Evolutionary conservation across 1,140 invertebrate genomes (phyloP).

Genomic region (Drosophila murphyi): DNA sequence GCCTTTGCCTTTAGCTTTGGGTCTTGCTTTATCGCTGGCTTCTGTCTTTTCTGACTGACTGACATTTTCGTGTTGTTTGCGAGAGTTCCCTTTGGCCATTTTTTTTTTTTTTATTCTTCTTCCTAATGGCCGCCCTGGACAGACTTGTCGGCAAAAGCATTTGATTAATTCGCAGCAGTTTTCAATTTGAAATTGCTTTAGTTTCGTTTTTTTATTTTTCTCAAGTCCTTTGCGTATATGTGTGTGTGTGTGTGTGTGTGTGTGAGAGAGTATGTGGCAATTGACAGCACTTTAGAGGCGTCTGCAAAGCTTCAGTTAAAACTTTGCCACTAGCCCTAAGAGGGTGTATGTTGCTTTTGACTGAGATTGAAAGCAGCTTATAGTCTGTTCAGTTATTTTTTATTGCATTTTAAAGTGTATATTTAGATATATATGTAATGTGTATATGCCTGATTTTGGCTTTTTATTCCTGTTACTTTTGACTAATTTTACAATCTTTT

Average conservation of each 20-base stretch:
- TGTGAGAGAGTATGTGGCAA: constrained; percentile 11
- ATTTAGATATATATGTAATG: background rate
- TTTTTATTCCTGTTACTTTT: background rate
- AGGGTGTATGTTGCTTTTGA: constrained; percentile 23
- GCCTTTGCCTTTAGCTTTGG: constrained; percentile 25
- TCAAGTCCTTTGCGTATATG: constrained; percentile 6
- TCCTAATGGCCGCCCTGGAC: constrained; percentile 16
- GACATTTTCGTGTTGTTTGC: constrained; percentile 60
- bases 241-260: background rate
- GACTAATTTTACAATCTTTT: constrained; percentile 51
- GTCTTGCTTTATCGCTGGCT: constrained; percentile 54
- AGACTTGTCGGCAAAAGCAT: constrained; percentile 57
- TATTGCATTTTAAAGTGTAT: constrained; percentile 58
- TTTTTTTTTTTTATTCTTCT: constrained; percentile 18
- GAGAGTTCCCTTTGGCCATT: constrained; percentile 42
- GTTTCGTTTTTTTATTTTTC: constrained; percentile 54
- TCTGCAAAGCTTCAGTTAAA: constrained; percentile 30
- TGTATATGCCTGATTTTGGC: background rate
- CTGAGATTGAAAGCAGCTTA: constrained; percentile 58
- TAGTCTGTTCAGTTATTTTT: constrained; percentile 59
- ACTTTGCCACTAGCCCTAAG: constrained; percentile 13
- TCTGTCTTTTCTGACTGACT: constrained; percentile 67
- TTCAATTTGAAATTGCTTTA: constrained; percentile 79
- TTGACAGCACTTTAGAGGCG: constrained; percentile 29
- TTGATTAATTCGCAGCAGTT: constrained; percentile 82